Evolutionary conservation across 1,140 invertebrate species (phyloP), one percentile per base, ranked within the genome.

Genomic region (Tetramorium simillimum): DNA sequence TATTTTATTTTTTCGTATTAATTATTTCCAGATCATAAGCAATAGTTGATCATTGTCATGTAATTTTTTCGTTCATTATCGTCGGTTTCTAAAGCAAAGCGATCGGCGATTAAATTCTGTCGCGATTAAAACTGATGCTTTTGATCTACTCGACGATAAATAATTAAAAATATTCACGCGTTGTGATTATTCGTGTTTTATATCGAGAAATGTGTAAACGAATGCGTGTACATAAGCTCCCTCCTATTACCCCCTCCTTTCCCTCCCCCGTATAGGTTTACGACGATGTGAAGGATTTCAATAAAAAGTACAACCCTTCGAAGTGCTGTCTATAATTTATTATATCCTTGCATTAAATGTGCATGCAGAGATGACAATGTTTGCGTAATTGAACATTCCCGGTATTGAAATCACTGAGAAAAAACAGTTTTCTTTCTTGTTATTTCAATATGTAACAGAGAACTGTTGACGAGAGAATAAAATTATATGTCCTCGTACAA

Each of bases 231-330:
- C 89, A 94, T 94, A 94, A 93, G 89, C 86, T 92, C 91, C 89
- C 86, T 88, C 77, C 81, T n/a, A 67, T 56, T 69, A 60, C 43
- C 18, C 67, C 76, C 82, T 85, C 9, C 14, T 60, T n/a, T 73
- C 58, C 80, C 89, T 89, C 16, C 88, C 89, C 80, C 86, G 82
- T 87, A 89, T 93, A 92, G 90, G 51, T 85, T 93, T 90, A 92
- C 81, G 92, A 91, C 82, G 89, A 93, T 92, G 89, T 94, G 88
- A 84, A 92, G 91, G 91, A 89, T 93, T 94, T 92, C 90, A 95
- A 95, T 95, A 95, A 94, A 95, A 94, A 94, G 93, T 94, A 94
- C 94, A 95, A 95, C 92, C 90, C 90, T 92, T 91, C 49, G 56
- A 84, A 12, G 51, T 67, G n/a, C 6, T 46, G 21, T 58, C n/a